phyloP scores from a whole-genome alignment of 2,113 vertebrate species.

The Herpailurus yagouaroundi region DNA sequence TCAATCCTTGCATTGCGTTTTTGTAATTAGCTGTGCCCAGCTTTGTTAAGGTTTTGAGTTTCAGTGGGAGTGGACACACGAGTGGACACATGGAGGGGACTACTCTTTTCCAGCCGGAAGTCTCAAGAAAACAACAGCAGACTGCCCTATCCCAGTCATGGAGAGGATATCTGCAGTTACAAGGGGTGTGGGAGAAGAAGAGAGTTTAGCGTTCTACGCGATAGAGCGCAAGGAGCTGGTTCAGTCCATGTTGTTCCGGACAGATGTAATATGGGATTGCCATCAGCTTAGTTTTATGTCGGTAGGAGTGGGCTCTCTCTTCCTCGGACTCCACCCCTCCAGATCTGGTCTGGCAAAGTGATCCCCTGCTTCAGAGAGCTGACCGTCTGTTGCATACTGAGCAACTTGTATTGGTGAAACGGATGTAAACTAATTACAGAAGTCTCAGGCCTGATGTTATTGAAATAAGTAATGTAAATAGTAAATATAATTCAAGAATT shows the following conservation, averaged over 20 bases:
- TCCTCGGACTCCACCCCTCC: not conserved
- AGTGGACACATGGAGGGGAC: not conserved
- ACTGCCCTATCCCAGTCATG: rapidly evolving
- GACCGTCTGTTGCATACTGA: not conserved
- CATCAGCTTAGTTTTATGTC: not conserved
- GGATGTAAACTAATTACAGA: not conserved
- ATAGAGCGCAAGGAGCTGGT: rapidly evolving
- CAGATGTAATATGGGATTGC: rapidly evolving
- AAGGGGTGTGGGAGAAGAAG: not conserved
- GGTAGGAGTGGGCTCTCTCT: not conserved
- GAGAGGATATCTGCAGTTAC: not conserved
- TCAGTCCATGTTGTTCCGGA: not conserved
- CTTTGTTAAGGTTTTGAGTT: not conserved
- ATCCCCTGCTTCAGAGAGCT: not conserved
- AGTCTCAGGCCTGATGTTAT: not conserved
- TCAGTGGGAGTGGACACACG: not conserved
- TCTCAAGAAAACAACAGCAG: not conserved
- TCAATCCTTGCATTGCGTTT: not conserved
- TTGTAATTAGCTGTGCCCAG: not conserved
- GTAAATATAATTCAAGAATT: not conserved
- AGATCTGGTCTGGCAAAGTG: not conserved
- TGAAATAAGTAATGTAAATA: not conserved
- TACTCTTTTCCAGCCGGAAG: not conserved
- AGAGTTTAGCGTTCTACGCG: not conserved
- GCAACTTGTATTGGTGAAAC: not conserved